Evolutionary conservation across 2,113 vertebrate species (phyloP), one percentile per base, ranked within the genome.

Genomic region (Cyanistes caeruleus): DNA sequence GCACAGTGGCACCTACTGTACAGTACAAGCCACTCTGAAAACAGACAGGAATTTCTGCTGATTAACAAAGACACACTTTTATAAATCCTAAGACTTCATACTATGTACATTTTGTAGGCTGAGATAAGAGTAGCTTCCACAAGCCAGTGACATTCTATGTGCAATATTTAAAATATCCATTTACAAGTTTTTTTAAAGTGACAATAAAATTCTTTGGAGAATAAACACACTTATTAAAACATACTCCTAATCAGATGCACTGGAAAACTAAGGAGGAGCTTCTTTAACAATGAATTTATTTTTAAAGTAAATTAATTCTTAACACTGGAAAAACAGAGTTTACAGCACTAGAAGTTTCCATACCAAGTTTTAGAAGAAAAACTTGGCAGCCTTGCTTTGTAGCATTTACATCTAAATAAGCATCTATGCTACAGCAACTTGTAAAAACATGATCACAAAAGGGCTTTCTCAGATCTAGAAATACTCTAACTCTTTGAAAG

Each of bases 401-500:
- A 90, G 56, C 65, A 79, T 93, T 95, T 94, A 73, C 72, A 94
- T 93, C 75, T 95, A 95, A 97, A 72, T 69, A 93, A 89, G 39
- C 75, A 87, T 48, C 76, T 56, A 63, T 48, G 41, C 69, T 82
- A 86, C 84, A 87, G 51, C 30, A 85, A 59, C 88, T 81, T 94
- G 95, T 87, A 87, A 95, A 96, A 95, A 92, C 80, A 94, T 33
- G 65, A 94, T 75, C 63, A 94, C 73, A 90, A 83, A 94, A 94
- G 87, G 19, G 43, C 18, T 75, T 94, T 95, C 91, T 95, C 78
- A 84, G 72, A 81, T 72, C 41, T 79, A 96, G 81, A 94, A 94
- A 89, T 70, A 77, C 64, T 72, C 73, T 48, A 79, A 78, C 37
- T 87, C 53, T 74, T 82, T 92, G 55, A 87, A 94, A 89, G 65